Percentiles rank a stretch among this genome's conserved stretches.
phyloP scores from a whole-genome alignment of 2,113 vertebrate genomes.

The Bubalus kerabau region DNA sequence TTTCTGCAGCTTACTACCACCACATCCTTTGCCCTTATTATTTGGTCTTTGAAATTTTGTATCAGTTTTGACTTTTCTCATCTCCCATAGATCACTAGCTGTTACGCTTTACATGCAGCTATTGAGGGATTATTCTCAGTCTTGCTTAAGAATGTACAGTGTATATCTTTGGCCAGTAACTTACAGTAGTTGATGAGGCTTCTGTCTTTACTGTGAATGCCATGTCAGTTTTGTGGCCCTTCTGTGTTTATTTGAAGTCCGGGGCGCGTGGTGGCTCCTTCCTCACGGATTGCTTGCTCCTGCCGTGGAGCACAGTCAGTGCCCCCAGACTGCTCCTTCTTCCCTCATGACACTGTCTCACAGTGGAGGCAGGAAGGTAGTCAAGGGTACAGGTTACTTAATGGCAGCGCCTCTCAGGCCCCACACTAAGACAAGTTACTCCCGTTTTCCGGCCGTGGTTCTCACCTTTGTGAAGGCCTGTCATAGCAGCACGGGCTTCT shows the following conservation, averaged over 20 bases:
- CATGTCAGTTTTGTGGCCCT: not conserved
- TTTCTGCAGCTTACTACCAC: not conserved
- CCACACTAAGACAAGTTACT: not conserved
- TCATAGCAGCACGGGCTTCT: not conserved
- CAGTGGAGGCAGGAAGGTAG: not conserved
- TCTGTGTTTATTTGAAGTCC: not conserved
- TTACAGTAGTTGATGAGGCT: not conserved
- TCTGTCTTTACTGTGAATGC: not conserved
- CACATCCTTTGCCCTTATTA: not conserved
- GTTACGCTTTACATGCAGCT: not conserved
- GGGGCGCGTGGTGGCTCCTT: not conserved
- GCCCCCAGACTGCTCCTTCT: not conserved
- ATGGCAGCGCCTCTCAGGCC: not conserved
- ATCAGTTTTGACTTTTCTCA: not conserved
- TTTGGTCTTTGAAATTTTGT: constrained; percentile 1
- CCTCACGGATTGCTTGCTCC: not conserved
- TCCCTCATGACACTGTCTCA: not conserved
- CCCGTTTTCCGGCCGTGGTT: not conserved
- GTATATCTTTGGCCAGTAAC: not conserved
- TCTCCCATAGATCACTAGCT: not conserved
- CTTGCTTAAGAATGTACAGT: not conserved
- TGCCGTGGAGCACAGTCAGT: not conserved
- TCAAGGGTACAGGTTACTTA: not conserved
- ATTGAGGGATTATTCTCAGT: not conserved
- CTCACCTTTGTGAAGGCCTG: not conserved